phyloP scores from a whole-genome alignment of 2,797 vertebrate genomes.

The Oreortyx pictus region DNA sequence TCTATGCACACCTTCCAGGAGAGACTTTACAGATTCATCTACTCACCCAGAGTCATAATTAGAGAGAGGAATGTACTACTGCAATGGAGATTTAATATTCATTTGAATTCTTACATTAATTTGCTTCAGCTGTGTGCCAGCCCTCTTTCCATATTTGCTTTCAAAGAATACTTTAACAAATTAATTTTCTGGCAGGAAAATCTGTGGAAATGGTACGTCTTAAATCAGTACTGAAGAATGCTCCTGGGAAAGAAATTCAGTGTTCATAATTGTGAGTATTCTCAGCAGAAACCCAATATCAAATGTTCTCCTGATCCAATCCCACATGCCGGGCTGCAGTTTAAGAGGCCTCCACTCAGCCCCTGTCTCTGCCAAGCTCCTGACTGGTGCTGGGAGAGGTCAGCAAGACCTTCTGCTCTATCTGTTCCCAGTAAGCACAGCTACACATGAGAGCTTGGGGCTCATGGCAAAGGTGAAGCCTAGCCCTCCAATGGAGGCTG shows the following conservation, averaged over 20 bases:
- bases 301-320: background rate
- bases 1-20: conserved; percentile 61
- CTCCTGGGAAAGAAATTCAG: conserved; percentile 2
- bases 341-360: background rate
- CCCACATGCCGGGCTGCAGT: background rate
- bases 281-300: background rate
- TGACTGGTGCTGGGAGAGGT: background rate
- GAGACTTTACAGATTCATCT: conserved; percentile 43
- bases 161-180: background rate
- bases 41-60: conserved; percentile 51
- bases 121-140: conserved; percentile 15
- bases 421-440: background rate
- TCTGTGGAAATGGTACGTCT: background rate
- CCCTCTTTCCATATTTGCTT: conserved; percentile 20
- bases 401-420: background rate
- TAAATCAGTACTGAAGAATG: background rate
- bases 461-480: background rate
- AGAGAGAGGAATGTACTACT: conserved; percentile 47
- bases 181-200: conserved; percentile 12
- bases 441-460: background rate
- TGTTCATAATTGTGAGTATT: background rate
- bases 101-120: conserved; percentile 29
- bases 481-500: accelerated
- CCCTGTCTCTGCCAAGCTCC: background rate
- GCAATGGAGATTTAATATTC: conserved; percentile 57